Base-by-base conservation (phyloP, 2,888 invertebrate genomes). In the Ethmia dodecea region DNA sequence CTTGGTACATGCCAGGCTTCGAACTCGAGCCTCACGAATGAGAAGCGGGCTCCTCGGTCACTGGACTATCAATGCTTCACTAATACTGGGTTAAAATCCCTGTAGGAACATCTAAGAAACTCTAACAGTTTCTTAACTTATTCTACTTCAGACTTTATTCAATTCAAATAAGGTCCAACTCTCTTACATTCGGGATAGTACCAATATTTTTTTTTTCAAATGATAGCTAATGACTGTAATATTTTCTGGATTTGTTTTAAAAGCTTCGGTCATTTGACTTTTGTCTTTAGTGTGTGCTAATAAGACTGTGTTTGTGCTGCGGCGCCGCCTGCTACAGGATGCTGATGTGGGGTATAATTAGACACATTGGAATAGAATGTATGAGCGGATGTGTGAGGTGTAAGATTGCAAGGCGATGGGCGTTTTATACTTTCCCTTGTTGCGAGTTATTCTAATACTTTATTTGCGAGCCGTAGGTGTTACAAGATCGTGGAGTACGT, bases 361-460 rank as follows among this genome's bases (percentile, higher is more conserved):
- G 58, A 66, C 66, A n/a, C n/a, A n/a, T 69, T 73, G 67, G 68
- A 60, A 40, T 45, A 55, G 53, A 55, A 57, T 53, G 61, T 48
- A 52, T 49, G 58, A 58, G 55, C 71, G 74, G 73, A 73, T 69
- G 67, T 44, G 50, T 50, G 65, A 68, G 69, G 68, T 67, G 67
- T 63, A 65, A 66, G 60, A 66, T 67, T 65, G 70, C 71, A 57
- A 57, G 46, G 41, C 42, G 33, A 44, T 36, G 40, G 40, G 43
- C 42, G 31, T 27, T 40, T 45, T 34, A 24, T 48, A 16, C 15
- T 29, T 25, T 37, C 12, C 11, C 30, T 5, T 15, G 15, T 12
- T 26, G 11, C 26, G 11, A 11, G 26, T 12, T 11, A 6, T 10
- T 12, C 8, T 18, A 8, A 18, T 18, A n/a, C n/a, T n/a, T n/a